Base-by-base conservation (phyloP, 2,113 vertebrate species). In the Probosciger aterrimus region DNA sequence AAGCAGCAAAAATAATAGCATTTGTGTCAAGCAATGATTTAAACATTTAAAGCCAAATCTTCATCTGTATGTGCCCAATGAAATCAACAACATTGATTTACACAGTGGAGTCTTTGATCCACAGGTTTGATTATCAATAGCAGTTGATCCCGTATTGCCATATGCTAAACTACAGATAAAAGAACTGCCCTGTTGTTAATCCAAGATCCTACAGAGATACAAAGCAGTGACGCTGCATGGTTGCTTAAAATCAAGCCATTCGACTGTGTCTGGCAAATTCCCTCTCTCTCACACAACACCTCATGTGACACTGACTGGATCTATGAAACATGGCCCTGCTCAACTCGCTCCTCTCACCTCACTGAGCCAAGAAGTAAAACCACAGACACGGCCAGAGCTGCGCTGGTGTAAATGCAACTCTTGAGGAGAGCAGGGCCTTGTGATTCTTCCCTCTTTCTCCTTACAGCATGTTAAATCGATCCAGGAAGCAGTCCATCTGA, bases 301-400 rank as follows among this genome's bases (percentile, higher is more conserved):
- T 68, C 52, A 43, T 5, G 28, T 71, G 85, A 94, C 59, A 55
- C n/a, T 70, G 57, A 91, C 57, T 17, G 62, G 67, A 86, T 86
- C 80, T 80, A 44, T 35, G 55, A 78, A 94, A 86, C 74, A 49
- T 74, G 13, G 44, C 15, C 49, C 41, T 37, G 27, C 62, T 92
- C 1, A 0, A 63, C 80, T 86, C 20, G 0, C 47, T 81, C 74
- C 91, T 96, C 78, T 70, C 73, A 86, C 41, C 76, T 82, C n/a
- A 60, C 44, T 70, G 57, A 92, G 60, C 53, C 0, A 0, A 82
- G n/a, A 71, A 69, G 78, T 18, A 84, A 95, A 93, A 46, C 49
- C 53, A 79, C 0, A 0, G 43, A 62, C 0, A 0, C 1, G n/a
- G 71, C 19, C 25, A 60, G 78, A 71, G 59, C 2, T 67, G 27